Conservation (phyloP, 1,140 invertebrate genomes). For the Nephotettix cincticeps region DNA sequence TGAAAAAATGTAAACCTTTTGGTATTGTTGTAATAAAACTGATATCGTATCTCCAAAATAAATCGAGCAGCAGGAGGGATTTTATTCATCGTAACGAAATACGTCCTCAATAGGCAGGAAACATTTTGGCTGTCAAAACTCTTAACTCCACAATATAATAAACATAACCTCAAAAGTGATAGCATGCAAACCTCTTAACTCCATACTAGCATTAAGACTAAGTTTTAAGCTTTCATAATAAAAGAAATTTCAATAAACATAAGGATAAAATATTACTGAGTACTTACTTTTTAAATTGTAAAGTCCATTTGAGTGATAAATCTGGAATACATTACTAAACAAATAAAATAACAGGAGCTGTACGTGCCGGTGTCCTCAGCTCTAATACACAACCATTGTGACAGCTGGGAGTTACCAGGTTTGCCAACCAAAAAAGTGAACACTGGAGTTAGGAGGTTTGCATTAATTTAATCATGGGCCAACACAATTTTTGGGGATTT, state of each 20-base stretch:
- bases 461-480: not conserved
- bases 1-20: not conserved
- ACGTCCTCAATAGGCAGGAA: not conserved
- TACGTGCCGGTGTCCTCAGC: not conserved
- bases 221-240: not conserved
- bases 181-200: constrained; percentile 16
- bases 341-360: not conserved
- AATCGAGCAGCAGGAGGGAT: not conserved
- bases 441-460: constrained; percentile 10
- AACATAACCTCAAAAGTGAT: constrained; percentile 6
- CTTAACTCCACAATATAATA: not conserved
- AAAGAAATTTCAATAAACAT: not conserved
- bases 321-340: not conserved
- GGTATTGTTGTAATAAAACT: not conserved
- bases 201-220: not conserved
- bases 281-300: constrained; percentile 16
- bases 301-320: not conserved
- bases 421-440: constrained; percentile 8
- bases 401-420: constrained; percentile 18
- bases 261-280: not conserved
- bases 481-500: not conserved
- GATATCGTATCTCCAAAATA: constrained; percentile 9
- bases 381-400: not conserved
- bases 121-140: not conserved
- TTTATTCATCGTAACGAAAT: not conserved